Percentiles rank a stretch among this genome's conserved stretches.
phyloP scores from a whole-genome alignment of 2,113 vertebrate species.

The Tychaedon coryphoeus region DNA sequence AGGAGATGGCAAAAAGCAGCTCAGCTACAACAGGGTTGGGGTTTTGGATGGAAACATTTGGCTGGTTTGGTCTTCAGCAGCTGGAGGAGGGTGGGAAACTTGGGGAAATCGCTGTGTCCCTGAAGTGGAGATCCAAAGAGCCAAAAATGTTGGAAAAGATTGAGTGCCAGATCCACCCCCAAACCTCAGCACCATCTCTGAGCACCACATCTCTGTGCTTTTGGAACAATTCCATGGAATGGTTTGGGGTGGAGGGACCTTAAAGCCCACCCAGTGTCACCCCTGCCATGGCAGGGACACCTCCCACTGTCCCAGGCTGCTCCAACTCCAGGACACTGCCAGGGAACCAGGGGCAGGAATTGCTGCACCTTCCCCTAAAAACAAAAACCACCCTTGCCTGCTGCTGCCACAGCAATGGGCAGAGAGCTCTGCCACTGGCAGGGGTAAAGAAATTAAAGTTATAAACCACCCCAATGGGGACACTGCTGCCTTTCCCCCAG shows the following conservation, averaged over 20 bases:
- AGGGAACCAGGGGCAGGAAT: background rate
- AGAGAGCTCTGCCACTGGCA: background rate
- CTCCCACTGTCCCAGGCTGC: background rate
- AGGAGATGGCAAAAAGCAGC: background rate
- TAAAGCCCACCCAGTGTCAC: background rate
- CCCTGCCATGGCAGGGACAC: background rate
- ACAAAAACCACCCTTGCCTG: background rate
- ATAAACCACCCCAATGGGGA: background rate
- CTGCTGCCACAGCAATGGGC: background rate
- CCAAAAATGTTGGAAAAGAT: background rate
- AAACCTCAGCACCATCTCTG: background rate
- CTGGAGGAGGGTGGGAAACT: background rate
- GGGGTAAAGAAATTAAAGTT: background rate
- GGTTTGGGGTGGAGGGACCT: background rate
- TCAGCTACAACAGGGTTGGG: background rate
- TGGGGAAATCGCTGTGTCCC: background rate
- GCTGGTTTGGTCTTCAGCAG: background rate
- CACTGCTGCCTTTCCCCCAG: fast-evolving
- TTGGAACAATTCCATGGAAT: no score
- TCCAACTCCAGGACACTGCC: background rate
- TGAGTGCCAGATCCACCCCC: background rate
- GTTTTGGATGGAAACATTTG: fast-evolving
- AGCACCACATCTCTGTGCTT: background rate
- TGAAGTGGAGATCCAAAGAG: background rate
- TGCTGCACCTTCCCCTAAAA: background rate